Evolutionary conservation across 2,113 vertebrate species (phyloP).

Genomic region (Cepphus grylle): DNA sequence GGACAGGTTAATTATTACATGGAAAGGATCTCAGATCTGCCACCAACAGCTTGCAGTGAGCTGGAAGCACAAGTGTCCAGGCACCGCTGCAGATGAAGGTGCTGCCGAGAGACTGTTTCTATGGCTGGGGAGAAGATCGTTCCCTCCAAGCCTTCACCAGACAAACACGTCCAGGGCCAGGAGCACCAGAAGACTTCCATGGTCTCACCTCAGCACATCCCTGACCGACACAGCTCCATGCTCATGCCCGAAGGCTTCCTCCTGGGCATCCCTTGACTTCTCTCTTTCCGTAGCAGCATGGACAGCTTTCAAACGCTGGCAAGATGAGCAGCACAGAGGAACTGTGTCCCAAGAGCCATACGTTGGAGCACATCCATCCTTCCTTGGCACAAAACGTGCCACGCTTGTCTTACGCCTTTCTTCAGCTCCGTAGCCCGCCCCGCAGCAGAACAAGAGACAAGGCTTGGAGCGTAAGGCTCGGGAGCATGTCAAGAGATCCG

Average conservation of each 20-base stretch:
- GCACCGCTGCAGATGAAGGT: background rate
- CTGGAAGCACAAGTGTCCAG: background rate
- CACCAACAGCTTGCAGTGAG: background rate
- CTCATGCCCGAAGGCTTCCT: background rate
- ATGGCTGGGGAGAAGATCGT: background rate
- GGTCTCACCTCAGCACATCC: background rate
- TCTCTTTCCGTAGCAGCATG: background rate
- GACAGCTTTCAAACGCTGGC: rapidly evolving
- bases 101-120: background rate
- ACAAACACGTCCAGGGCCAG: background rate
- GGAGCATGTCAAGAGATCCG: background rate
- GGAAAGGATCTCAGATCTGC: background rate
- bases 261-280: background rate
- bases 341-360: background rate
- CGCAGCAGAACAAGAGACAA: background rate
- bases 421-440: background rate
- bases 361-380: rapidly evolving
- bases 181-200: background rate
- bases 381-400: background rate
- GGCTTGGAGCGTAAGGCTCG: background rate
- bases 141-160: background rate
- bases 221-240: rapidly evolving
- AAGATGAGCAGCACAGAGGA: background rate
- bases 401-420: background rate
- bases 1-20: conserved; percentile 59